phyloP scores from a whole-genome alignment of 2,888 invertebrate genomes.

The Amblyjoppa proteus region DNA sequence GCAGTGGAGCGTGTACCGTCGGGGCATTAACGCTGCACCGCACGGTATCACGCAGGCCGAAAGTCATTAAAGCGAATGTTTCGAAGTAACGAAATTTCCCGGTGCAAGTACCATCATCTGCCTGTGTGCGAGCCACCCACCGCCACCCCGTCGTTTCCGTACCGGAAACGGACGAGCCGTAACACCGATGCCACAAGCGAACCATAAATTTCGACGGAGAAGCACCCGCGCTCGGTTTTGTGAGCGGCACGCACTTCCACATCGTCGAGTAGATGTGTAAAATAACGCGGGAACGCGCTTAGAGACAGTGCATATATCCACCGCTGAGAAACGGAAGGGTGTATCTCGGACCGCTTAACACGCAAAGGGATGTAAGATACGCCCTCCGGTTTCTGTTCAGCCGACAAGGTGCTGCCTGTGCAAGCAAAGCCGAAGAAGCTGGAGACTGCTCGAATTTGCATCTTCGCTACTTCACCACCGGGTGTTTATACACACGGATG shows the following conservation, averaged over 20 bases:
- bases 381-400: too few relatives aligned
- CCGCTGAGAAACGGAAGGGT: too few relatives aligned
- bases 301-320: conserved; percentile 35
- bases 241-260: conserved; percentile 28
- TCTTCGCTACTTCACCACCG: conserved; percentile 76
- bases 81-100: conserved; percentile 75
- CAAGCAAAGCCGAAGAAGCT: neutral
- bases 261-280: conserved; percentile 45
- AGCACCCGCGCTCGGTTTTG: conserved; percentile 45
- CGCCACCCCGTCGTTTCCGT: conserved; percentile 8
- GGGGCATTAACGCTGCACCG: conserved; percentile 53
- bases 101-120: conserved; percentile 54
- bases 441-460: conserved; percentile 72
- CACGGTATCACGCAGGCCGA: conserved; percentile 69
- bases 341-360: too few relatives aligned
- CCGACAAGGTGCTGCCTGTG: conserved; percentile 1
- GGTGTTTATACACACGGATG: conserved; percentile 36
- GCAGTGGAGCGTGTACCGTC: conserved; percentile 25
- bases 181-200: conserved; percentile 71
- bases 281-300: conserved; percentile 56
- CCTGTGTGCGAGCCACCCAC: neutral
- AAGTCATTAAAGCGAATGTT: conserved; percentile 75
- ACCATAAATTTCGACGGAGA: conserved; percentile 77
- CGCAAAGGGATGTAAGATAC: too few relatives aligned
- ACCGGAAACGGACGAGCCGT: conserved; percentile 67